A percentile compares a stretch with the other conserved stretches of the same genome.
phyloP scores from a whole-genome alignment of 2,797 vertebrate species.

The Melopsittacus undulatus region DNA sequence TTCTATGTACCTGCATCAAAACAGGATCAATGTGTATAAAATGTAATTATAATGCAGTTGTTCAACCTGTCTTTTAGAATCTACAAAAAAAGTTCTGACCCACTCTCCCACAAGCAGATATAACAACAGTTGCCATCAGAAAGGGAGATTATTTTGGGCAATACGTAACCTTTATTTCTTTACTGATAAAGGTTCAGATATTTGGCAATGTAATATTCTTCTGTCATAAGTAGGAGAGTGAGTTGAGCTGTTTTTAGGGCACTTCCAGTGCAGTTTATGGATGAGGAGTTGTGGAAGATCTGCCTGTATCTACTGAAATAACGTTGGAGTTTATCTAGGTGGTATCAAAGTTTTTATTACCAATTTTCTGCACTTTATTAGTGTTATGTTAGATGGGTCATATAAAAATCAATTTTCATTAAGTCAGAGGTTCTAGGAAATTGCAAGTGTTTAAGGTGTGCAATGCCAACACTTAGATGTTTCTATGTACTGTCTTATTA shows the following conservation, averaged over 20 bases:
- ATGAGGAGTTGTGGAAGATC: not conserved
- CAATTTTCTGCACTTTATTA: not conserved
- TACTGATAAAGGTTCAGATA: not conserved
- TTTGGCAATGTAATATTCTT: not conserved
- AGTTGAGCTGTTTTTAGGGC: not conserved
- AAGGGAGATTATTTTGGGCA: not conserved
- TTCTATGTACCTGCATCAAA: accelerated
- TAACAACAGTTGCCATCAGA: not conserved
- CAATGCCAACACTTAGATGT: not conserved
- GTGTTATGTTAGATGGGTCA: not conserved
- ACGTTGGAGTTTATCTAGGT: not conserved
- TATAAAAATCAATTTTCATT: not conserved
- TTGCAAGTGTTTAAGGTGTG: not conserved
- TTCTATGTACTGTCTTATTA: conserved; percentile 48
- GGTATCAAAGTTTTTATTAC: not conserved
- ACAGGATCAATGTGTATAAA: not conserved
- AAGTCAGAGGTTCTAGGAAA: not conserved
- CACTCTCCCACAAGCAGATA: not conserved
- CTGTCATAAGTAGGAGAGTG: not conserved
- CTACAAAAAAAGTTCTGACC: not conserved
- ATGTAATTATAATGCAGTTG: not conserved
- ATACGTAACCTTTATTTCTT: not conserved
- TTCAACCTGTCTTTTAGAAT: not conserved
- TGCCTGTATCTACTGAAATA: not conserved
- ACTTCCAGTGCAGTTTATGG: not conserved